Evolutionary conservation across 2,113 vertebrate genomes (phyloP), one percentile per base, ranked within the genome.

Genomic region (Anarrhichthys ocellatus): DNA sequence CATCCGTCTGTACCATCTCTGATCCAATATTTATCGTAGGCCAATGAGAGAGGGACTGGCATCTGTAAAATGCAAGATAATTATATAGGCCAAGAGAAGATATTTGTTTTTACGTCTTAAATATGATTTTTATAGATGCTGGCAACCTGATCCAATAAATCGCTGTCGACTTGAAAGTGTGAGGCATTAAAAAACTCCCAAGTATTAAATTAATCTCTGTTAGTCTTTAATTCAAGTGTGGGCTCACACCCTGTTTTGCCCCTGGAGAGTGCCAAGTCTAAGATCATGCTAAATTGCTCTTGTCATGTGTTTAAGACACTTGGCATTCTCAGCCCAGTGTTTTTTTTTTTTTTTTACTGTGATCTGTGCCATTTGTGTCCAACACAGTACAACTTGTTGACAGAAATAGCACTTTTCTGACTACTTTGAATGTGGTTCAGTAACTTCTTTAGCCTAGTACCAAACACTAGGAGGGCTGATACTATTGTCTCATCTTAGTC

Each of bases 271-370:
- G 94, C 92, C 93, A 95, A 94, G 91, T 94, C 83, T 93, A 94
- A 94, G 94, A 95, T 94, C 94, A 94, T 66, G 82, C 87, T 93
- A 94, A 94, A 95, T 93, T 92, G 89, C 93, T 93, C 87, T 94
- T 94, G 95, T 94, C 95, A 95, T 94, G 93, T 95, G 94, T 95
- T 95, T 89, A 94, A 94, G 85, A 90, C 87, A 93, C 92, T 94
- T 94, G 93, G 93, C 92, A 93, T 92, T 92, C 88, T 92, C 87
- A 88, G 72, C 91, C 87, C 75, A 88, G 68, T 82, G 80, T 88
- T 11, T 58, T 38, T 54, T 27, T 40, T 27, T 40, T 93, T 91
- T 90, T 90, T 84, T 67, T 72, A 72, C 84, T 42, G 75, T 52
- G 76, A 93, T 91, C 82, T 24, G 71, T 84, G 84, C n/a, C 6